These are phyloP conservation scores for Bibio marci DNA, from an alignment of 2,888 invertebrate species.

Conservation along the genomic window DNA sequence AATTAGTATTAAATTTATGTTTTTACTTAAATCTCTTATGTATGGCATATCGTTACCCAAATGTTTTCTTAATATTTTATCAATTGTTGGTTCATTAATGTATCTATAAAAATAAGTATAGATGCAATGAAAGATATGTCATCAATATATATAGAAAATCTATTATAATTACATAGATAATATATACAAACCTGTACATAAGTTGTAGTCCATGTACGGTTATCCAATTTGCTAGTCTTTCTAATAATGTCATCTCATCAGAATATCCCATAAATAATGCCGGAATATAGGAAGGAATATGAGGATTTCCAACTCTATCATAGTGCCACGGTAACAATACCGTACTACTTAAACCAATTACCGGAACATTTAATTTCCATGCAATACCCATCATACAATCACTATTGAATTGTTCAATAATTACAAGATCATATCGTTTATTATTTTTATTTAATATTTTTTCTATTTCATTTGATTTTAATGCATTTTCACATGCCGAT, in stretches of 20 bases:
- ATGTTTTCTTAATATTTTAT: conserved; percentile 24
- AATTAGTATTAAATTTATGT: conserved; percentile 28
- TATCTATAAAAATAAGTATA: conserved; percentile 12
- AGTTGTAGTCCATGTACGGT: conserved; percentile 16
- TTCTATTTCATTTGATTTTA: conserved; percentile 19
- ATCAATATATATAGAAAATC: no score
- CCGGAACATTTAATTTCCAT: conserved; percentile 42
- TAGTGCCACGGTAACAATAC: conserved; percentile 43
- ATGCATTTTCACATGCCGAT: conserved; percentile 20
- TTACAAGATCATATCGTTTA: conserved; percentile 44
- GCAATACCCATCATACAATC: conserved; percentile 53
- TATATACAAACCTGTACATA: conserved; percentile 17
- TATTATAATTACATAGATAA: no score
- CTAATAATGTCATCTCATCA: conserved; percentile 28
- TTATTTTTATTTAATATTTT: conserved; percentile 18
- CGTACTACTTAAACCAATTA: conserved; percentile 38
- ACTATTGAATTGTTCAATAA: conserved; percentile 53
- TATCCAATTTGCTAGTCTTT: conserved; percentile 31
- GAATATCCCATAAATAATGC: conserved; percentile 32
- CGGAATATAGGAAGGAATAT: conserved; percentile 39
- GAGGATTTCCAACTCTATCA: conserved; percentile 37
- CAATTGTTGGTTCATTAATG: conserved; percentile 22
- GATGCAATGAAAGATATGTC: no score
- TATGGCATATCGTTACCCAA: conserved; percentile 31
- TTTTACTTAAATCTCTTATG: conserved; percentile 29